Evolutionary conservation across 2,113 vertebrate species (phyloP).

Genomic region (Aegithalos caudatus): DNA sequence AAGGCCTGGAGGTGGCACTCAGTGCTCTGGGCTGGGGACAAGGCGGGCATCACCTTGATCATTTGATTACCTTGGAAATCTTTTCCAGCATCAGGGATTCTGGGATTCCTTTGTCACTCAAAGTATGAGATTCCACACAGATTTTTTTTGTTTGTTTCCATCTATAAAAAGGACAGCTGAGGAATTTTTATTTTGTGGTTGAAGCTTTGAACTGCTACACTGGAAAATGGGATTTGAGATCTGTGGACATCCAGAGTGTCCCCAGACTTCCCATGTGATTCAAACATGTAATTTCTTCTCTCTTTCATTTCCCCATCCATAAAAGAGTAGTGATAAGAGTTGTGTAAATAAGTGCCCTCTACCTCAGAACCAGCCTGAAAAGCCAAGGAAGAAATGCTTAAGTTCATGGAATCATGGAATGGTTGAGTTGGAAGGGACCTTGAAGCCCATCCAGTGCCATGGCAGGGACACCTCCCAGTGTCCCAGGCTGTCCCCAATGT

Average conservation of each 20-base stretch:
- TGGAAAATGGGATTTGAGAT: neutral
- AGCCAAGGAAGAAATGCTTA: neutral
- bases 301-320: neutral
- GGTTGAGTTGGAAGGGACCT: fast-evolving
- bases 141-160: neutral
- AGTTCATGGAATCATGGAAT: neutral
- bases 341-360: neutral
- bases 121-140: neutral
- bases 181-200: neutral
- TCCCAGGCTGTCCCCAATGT: neutral
- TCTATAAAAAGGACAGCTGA: neutral
- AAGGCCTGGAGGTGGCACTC: neutral
- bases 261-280: neutral
- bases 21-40: neutral
- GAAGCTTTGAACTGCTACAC: neutral
- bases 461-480: neutral
- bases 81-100: neutral
- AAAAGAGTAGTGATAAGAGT: neutral
- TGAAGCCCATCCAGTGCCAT: fast-evolving
- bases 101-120: neutral
- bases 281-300: neutral
- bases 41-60: fast-evolving
- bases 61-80: neutral
- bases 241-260: neutral
- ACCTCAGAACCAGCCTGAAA: neutral